These are phyloP conservation scores for Dicyrtoma fusca DNA, from an alignment of 2,888 invertebrate species.

Conservation along the genomic window DNA sequence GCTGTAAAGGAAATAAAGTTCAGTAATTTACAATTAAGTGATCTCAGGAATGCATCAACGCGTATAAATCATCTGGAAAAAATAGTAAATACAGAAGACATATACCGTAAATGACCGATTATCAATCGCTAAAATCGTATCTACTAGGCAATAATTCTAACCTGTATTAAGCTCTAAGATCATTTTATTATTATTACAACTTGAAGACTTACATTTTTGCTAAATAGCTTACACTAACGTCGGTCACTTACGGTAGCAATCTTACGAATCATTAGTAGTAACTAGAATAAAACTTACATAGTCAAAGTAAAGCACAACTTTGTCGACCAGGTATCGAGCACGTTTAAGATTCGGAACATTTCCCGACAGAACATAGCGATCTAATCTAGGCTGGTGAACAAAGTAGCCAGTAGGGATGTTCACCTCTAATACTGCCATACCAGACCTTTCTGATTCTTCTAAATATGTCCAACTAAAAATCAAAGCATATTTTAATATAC, in stretches of 20 bases:
- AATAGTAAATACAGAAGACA: too few species aligned
- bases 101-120: too few species aligned
- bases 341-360: conserved; percentile 79
- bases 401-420: conserved; percentile 89
- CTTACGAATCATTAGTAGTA: neutral
- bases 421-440: conserved; percentile 84
- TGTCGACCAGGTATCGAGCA: conserved; percentile 78
- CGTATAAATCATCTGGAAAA: too few species aligned
- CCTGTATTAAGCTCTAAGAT: too few species aligned
- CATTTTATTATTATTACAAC: too few species aligned
- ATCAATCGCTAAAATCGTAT: too few species aligned
- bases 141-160: too few species aligned
- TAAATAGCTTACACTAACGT: neutral
- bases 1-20: conserved; percentile 62
- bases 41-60: too few species aligned
- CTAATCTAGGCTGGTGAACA: conserved; percentile 85
- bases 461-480: conserved; percentile 74
- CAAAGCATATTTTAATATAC: neutral
- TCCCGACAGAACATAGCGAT: conserved; percentile 79
- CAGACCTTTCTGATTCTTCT: conserved; percentile 79
- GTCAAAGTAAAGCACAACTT: conserved; percentile 90
- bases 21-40: neutral
- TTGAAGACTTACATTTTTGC: too few species aligned
- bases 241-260: neutral
- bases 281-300: conserved; percentile 70